Base-by-base conservation (phyloP, 1,140 invertebrate genomes). In the Augochlora pura region DNA sequence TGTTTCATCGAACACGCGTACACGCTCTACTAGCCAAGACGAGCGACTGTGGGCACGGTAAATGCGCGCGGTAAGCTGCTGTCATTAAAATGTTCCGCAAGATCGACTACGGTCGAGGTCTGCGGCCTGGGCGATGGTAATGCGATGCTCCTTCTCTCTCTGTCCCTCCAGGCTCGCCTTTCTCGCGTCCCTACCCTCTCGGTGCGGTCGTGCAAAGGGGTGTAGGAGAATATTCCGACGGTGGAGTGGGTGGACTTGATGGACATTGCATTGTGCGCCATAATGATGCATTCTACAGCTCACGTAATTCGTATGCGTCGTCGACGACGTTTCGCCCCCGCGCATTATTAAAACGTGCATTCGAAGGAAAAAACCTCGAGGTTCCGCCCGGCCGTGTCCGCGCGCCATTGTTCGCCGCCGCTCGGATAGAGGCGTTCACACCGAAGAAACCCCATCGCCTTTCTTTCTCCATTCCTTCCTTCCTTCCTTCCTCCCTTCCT, bases 11-110 rank as follows among this genome's bases (percentile, higher is more conserved):
- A 88, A 88, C 82, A 80, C 76, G 85, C 83, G 84, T 86, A 87
- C 38, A 77, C 87, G 88, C 88, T 87, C 85, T 81, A 86, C 80
- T 90, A 89, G 88, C 83, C 87, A 88, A 91, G 89, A 89, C 87
- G 87, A 87, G 84, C 84, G 75, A 66, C 82, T 86, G 83, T 78
- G 86, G 77, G 80, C n/a, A 78, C 71, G 84, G 68, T 84, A 87
- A 88, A 88, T 89, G 86, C 84, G 84, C 85, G 86, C 82, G 84
- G 88, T 91, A 91, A 92, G 88, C 88, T 91, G 88, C 88, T 91
- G 91, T 91, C 91, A 92, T 92, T 92, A 92, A 92, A 92, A 92
- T 91, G 91, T 92, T 92, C 91, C 91, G 89, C 90, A 91, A 92
- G 91, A 92, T 92, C 91, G 91, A 91, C 87, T 90, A 80, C 85